Evolutionary conservation across 2,113 vertebrate genomes (phyloP).

Genomic region (Romanogobio albipinnatus): DNA sequence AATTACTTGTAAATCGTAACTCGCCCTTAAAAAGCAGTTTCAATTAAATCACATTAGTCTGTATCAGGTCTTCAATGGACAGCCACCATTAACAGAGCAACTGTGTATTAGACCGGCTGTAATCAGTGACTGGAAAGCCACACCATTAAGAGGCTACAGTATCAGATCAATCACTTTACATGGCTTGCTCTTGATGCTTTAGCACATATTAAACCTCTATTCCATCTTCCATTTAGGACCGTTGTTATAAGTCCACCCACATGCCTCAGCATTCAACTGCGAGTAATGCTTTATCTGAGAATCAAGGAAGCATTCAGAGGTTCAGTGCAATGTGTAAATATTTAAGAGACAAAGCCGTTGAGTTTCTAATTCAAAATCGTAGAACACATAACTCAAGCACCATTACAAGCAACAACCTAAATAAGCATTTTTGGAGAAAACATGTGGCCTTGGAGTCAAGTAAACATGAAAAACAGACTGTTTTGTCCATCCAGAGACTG

Average conservation of each 20-base stretch:
- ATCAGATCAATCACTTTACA: conserved; percentile 28
- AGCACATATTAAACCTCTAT: background rate
- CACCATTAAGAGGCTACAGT: background rate
- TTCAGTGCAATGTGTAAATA: background rate
- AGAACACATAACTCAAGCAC: conserved; percentile 27
- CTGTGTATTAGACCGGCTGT: background rate
- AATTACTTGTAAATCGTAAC: conserved; percentile 11
- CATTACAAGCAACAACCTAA: conserved; percentile 6
- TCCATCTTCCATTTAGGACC: background rate
- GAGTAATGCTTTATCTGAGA: background rate
- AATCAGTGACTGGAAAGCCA: conserved; percentile 23
- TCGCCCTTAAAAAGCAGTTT: conserved; percentile 26
- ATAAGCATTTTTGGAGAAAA: conserved; percentile 27
- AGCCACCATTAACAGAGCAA: background rate
- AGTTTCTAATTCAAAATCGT: conserved; percentile 26
- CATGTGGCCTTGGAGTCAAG: conserved; percentile 4
- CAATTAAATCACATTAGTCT: background rate
- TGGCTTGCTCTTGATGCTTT: conserved; percentile 5
- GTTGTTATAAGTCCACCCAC: background rate
- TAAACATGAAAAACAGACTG: background rate
- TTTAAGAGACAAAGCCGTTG: conserved; percentile 19
- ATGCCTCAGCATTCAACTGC: background rate
- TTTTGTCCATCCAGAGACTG: background rate
- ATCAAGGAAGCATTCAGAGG: background rate
- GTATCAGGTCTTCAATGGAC: background rate